Evolutionary conservation across 2,888 invertebrate genomes (phyloP), one percentile per base, ranked within the genome.

Genomic region (Galerucella pusilla): DNA sequence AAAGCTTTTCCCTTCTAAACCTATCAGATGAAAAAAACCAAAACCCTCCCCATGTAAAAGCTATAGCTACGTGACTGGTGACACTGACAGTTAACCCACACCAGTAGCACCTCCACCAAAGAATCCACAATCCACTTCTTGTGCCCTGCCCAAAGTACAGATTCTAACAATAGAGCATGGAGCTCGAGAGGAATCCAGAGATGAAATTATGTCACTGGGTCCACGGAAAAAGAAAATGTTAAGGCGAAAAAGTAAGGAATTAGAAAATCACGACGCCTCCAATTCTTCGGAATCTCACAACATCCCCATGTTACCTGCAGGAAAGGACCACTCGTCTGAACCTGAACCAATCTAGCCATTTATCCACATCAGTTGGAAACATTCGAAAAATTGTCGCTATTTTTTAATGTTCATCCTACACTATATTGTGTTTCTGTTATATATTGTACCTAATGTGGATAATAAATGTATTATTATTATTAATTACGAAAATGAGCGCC

Each of bases 191-290:
- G 88, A 88, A 81, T 85, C 87, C 75, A 91, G 94, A 85, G 94
- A 93, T 86, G 94, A 94, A 81, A 94, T 94, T 57, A 92, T 92
- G 86, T 94, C 94, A 86, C 93, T 93, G 74, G 90, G 90, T 73
- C 89, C 91, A 78, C 90, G 92, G 82, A 92, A 91, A 88, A 90
- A 91, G n/a, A n/a, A n/a, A n/a, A n/a, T n/a, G n/a, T n/a, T n/a
- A n/a, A n/a, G 87, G 86, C 93, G 94, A 87, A 90, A 91, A 80
- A 92, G 92, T 84, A 89, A 89, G 80, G 90, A 90, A 79, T 85
- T 87, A 85, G 89, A 87, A 87, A 90, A 90, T 82, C 90, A 90
- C 78, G 90, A 90, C 79, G 89, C 89, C 79, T 90, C 89, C 71
- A 90, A 89, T 82, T 90, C 89, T 77, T 90, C 89, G 79, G 90